These are phyloP conservation scores for Agapostemon virescens DNA, from an alignment of 2,888 invertebrate species.

Conservation along the genomic window DNA sequence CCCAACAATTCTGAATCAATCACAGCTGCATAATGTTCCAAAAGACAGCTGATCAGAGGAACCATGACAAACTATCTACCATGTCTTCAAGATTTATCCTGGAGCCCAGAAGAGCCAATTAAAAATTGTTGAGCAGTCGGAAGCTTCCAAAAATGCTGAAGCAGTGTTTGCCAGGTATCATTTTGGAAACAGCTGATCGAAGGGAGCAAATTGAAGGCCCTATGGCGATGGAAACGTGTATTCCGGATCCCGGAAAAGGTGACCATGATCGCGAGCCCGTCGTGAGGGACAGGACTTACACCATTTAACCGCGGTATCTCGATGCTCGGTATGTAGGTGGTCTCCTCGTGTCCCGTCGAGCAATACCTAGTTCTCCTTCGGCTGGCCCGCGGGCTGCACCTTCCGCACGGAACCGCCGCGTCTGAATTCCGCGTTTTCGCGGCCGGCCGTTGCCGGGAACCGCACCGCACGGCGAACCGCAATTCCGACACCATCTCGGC, in stretches of 20 bases:
- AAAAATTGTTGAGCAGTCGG: no score
- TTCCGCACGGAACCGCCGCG: constrained; percentile 73
- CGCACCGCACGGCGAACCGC: constrained; percentile 94
- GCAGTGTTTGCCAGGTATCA: no score
- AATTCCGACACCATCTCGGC: constrained; percentile 97
- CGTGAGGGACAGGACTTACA: constrained; percentile 79
- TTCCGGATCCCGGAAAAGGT: constrained; percentile 18
- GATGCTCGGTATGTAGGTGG: constrained; percentile 79
- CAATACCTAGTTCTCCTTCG: constrained; percentile 75
- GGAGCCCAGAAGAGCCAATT: no score
- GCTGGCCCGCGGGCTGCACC: constrained; percentile 76
- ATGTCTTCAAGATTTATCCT: no score
- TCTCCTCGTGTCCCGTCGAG: constrained; percentile 76
- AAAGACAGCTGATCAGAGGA: no score
- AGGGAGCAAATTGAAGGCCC: no score
- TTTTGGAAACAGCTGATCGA: no score
- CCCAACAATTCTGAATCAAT: no score
- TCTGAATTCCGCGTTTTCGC: constrained; percentile 84
- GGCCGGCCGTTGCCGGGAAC: constrained; percentile 91
- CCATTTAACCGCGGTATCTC: constrained; percentile 80
- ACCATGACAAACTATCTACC: no score
- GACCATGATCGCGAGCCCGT: constrained; percentile 60
- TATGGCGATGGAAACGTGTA: no score
- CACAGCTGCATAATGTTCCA: no score
- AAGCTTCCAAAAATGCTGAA: no score